Evolutionary conservation across 2,113 vertebrate species (phyloP), one percentile per base, ranked within the genome.

Genomic region (Scartelaos histophorus): DNA sequence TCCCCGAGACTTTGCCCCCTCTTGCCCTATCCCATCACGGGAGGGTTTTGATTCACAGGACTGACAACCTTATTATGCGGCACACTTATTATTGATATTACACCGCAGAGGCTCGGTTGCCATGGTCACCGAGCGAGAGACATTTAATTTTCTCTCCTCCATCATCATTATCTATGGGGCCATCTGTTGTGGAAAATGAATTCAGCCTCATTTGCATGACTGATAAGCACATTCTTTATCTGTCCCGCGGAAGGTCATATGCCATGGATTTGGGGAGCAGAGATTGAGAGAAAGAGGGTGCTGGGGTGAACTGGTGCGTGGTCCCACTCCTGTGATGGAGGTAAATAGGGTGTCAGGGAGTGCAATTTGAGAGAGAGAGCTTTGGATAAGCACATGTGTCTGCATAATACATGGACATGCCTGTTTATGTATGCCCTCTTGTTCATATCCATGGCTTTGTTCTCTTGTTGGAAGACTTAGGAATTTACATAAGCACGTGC

Each of bases 181-280:
- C 97, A 99, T 99, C 97, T 99, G 97, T 98, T 99, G 97, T 99
- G 97, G 96, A 99, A 98, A 98, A 99, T 99, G 97, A 99, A 99
- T 99, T 98, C 97, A 98, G 96, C 94, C 96, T 99, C 96, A 99
- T 99, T 99, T 99, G 97, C 97, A 99, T 99, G 97, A 97, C 96
- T 99, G 97, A 99, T 99, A 99, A 98, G 97, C 97, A 95, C 96
- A 96, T 99, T 98, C 95, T 98, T 98, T 97, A 98, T 98, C 97
- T 97, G 95, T 98, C 97, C 97, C 97, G 97, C 95, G 97, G 97
- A 99, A 99, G 97, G 97, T 99, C 97, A 98, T 98, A 97, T 98
- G 97, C 96, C 95, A 96, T 94, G 95, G 96, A 97, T 97, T 96
- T 96, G 93, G 95, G 87, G 92, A 88, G 86, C 90, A 85, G 91